Conservation (phyloP, 2,888 invertebrate species). For the Lasioglossum calceatum region DNA sequence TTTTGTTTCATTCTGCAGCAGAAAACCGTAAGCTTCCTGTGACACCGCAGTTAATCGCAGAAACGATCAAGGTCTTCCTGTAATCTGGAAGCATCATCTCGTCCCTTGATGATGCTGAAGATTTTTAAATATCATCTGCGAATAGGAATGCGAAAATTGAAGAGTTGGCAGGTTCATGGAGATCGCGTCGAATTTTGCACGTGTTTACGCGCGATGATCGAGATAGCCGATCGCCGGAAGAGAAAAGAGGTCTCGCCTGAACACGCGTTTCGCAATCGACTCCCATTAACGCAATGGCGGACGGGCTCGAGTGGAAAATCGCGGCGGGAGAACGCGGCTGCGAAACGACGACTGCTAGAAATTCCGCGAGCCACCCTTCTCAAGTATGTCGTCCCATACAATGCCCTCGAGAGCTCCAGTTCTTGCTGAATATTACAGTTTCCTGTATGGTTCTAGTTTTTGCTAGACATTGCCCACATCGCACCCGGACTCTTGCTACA, state of each 20-base stretch:
- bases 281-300: conserved; percentile 30
- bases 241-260: conserved; percentile 40
- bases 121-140: too few relatives aligned
- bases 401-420: background rate
- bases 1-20: too few relatives aligned
- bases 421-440: background rate
- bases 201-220: conserved; percentile 19
- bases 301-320: conserved; percentile 55
- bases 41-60: too few relatives aligned
- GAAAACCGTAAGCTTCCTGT: too few relatives aligned
- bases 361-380: background rate
- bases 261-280: conserved; percentile 41
- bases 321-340: conserved; percentile 29
- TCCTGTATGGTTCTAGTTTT: background rate
- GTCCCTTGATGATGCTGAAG: too few relatives aligned
- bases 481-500: background rate
- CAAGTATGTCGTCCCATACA: background rate
- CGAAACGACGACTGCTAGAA: background rate
- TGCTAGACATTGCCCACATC: background rate
- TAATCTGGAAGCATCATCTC: too few relatives aligned
- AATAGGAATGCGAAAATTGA: too few relatives aligned
- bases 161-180: too few relatives aligned
- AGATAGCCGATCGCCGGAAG: conserved; percentile 55
- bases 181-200: conserved; percentile 25
- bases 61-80: too few relatives aligned